phyloP scores from a whole-genome alignment of 1,140 invertebrate species.

The Halictus rubicundus region DNA sequence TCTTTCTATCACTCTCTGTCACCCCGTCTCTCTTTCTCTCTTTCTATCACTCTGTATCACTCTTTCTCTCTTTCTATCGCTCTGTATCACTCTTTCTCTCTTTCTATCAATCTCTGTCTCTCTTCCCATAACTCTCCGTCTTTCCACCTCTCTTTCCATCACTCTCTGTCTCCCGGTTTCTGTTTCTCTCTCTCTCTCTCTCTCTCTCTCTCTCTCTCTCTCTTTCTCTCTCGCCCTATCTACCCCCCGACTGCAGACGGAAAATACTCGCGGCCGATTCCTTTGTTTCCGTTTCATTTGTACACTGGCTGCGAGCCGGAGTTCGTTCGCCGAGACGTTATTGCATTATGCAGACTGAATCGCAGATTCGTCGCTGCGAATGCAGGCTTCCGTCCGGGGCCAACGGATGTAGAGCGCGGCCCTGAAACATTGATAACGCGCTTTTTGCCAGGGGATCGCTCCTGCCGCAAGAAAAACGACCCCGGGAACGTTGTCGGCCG shows the following conservation, averaged over 20 bases:
- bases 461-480: too few relatives aligned
- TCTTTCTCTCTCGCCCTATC: neutral
- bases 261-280: constrained; percentile 45
- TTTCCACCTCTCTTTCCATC: neutral
- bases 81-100: too few relatives aligned
- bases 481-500: too few relatives aligned
- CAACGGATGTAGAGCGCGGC: neutral
- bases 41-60: too few relatives aligned
- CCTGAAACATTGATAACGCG: constrained; percentile 38
- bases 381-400: neutral
- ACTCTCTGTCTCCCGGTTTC: neutral
- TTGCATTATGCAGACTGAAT: constrained; percentile 44
- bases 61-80: too few relatives aligned
- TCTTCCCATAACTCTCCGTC: too few relatives aligned
- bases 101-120: neutral
- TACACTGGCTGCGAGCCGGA: neutral
- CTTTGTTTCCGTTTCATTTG: constrained; percentile 39
- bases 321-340: constrained; percentile 33
- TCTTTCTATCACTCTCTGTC: too few relatives aligned
- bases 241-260: constrained; percentile 22
- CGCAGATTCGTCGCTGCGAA: constrained; percentile 7
- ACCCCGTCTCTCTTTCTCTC: too few relatives aligned
- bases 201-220: too few relatives aligned
- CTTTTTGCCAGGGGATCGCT: neutral
- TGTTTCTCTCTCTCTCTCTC: neutral